Conservation (phyloP, 2,113 vertebrate genomes). For the Serilophus lunatus region DNA sequence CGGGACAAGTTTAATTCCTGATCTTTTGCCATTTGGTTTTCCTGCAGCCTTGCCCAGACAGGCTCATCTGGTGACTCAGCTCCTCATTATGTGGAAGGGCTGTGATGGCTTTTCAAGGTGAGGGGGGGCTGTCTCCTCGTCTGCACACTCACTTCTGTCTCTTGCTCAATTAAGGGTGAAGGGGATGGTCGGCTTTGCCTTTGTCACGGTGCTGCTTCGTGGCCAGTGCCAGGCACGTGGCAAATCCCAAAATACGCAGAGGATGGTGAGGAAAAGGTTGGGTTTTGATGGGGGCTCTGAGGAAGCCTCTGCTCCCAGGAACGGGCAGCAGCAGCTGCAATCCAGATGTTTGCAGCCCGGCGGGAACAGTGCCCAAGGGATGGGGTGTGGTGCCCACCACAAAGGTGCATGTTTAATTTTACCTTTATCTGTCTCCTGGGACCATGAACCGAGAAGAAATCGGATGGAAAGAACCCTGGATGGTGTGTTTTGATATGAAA, state of each 20-base stretch:
- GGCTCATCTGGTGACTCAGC: neutral
- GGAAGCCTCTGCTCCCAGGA: neutral
- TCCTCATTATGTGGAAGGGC: neutral
- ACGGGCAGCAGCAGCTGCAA: no score
- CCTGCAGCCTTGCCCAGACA: neutral
- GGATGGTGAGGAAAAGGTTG: fast-evolving
- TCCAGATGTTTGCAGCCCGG: neutral
- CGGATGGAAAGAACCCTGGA: neutral
- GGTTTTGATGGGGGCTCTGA: neutral
- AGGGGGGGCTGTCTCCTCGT: neutral
- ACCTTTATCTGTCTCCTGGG: neutral
- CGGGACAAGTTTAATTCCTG: neutral
- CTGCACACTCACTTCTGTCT: neutral
- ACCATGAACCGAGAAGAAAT: neutral
- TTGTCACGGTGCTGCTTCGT: neutral
- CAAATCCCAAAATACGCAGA: fast-evolving
- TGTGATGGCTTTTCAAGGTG: neutral
- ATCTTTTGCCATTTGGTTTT: neutral
- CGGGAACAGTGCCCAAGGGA: neutral
- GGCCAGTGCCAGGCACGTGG: neutral
- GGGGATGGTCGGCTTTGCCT: neutral
- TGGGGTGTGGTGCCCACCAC: neutral
- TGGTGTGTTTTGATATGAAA: fast-evolving
- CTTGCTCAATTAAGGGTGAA: no score
- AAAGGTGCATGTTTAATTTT: neutral